These are phyloP conservation scores for Microtus obscurus DNA, from an alignment of 2,797 vertebrate genomes.

Conservation along the genomic window DNA sequence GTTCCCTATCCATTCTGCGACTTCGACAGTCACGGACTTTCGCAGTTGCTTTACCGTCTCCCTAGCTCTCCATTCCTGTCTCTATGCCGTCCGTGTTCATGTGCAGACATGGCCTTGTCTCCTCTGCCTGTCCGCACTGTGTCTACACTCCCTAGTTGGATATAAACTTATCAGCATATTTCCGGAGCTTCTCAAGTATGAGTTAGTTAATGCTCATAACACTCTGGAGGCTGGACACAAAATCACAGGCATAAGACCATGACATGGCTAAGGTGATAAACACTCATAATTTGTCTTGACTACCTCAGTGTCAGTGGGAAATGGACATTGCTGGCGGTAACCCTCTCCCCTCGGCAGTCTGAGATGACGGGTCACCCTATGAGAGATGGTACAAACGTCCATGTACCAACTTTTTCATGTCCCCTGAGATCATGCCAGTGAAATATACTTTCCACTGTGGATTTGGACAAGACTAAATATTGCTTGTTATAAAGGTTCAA, in stretches of 20 bases:
- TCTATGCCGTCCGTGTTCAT: background rate
- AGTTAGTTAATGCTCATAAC: background rate
- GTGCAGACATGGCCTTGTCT: background rate
- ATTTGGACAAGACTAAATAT: background rate
- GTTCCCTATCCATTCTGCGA: background rate
- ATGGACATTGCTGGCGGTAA: background rate
- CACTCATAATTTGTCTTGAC: background rate
- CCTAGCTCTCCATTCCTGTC: too few relatives aligned
- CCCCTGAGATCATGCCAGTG: background rate
- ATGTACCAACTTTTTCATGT: background rate
- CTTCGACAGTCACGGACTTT: background rate
- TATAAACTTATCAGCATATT: background rate
- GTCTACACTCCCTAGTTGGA: background rate
- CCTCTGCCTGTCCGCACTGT: background rate
- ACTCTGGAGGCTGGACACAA: background rate
- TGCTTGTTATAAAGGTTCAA: background rate
- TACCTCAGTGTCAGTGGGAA: background rate
- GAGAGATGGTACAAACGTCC: background rate
- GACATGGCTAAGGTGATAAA: background rate
- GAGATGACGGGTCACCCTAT: background rate
- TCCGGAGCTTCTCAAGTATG: background rate
- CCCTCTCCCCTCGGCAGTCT: background rate
- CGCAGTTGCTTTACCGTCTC: background rate
- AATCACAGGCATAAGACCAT: background rate
- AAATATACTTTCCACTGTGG: background rate